Evolutionary conservation across 92 coral and sea anemone genomes (phyloP).

Genomic region (Blastomussa wellsi): DNA sequence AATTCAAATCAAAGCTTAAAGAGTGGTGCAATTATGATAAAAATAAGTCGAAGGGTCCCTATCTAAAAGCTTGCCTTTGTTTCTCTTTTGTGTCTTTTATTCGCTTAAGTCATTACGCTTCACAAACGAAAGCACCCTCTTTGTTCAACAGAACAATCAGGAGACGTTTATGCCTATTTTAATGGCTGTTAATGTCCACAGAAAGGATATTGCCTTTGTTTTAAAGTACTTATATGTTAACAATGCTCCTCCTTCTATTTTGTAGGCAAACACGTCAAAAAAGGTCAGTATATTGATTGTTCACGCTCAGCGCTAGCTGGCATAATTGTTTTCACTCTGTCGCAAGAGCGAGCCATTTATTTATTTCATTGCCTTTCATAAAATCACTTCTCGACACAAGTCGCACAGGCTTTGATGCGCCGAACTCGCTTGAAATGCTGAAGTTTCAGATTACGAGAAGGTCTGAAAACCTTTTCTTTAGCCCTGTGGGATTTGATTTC

Average conservation of each 20-base stretch:
- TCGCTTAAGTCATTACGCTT: background rate
- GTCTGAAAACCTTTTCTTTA: slow-evolving; percentile 16
- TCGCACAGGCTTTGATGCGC: background rate
- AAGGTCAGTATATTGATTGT: slow-evolving; percentile 55
- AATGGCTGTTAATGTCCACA: slow-evolving; percentile 12
- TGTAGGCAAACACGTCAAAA: slow-evolving; percentile 76
- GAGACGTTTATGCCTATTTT: slow-evolving; percentile 9
- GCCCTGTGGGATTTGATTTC: background rate
- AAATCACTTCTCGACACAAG: slow-evolving; percentile 19
- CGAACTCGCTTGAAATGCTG: slow-evolving; percentile 25
- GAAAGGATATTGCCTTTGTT: slow-evolving; percentile 41
- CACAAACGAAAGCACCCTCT: background rate
- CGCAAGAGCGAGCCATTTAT: background rate
- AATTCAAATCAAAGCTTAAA: background rate
- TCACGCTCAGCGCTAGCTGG: background rate
- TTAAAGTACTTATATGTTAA: slow-evolving; percentile 23
- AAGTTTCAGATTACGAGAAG: slow-evolving; percentile 44
- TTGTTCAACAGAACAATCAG: slow-evolving; percentile 13
- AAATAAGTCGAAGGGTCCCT: background rate
- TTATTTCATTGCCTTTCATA: background rate
- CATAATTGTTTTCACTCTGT: background rate
- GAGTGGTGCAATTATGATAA: background rate
- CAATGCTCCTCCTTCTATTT: slow-evolving; percentile 43
- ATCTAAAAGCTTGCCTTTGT: background rate
- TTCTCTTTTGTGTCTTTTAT: background rate